These are phyloP conservation scores for Ostrea edulis DNA, from an alignment of 1,140 invertebrate genomes.

Conservation along the genomic window DNA sequence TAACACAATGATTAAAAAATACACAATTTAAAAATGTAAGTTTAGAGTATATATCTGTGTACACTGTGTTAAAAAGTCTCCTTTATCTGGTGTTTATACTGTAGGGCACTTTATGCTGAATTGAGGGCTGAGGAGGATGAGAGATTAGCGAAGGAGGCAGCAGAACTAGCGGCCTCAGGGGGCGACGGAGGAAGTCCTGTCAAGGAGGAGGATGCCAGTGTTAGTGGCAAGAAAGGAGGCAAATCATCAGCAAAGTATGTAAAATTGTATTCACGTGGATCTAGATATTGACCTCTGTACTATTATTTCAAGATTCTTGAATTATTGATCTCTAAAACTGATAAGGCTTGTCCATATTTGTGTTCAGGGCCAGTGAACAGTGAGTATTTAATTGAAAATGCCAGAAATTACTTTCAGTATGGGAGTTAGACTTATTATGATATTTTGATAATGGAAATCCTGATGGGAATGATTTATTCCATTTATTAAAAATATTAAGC, in stretches of 20 bases:
- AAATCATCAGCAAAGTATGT: conserved; percentile 54
- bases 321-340: not conserved
- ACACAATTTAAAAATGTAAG: too few species aligned
- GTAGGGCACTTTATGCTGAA: conserved; percentile 60
- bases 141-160: conserved; percentile 61
- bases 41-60: too few species aligned
- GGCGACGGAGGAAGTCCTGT: conserved; percentile 47
- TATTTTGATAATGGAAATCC: too few species aligned
- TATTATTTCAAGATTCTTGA: not conserved
- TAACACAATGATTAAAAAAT: too few species aligned
- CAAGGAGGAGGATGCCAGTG: conserved; percentile 57
- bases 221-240: conserved; percentile 50
- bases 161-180: conserved; percentile 51
- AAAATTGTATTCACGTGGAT: not conserved
- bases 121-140: conserved; percentile 66
- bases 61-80: too few species aligned
- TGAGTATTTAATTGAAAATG: not conserved
- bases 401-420: not conserved
- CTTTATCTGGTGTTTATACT: not conserved
- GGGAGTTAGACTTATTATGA: too few species aligned
- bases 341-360: not conserved
- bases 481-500: too few species aligned
- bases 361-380: conserved; percentile 11
- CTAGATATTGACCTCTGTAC: not conserved
- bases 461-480: too few species aligned